Conservation (phyloP, 2,113 vertebrate species). For the Trematomus loennbergii region DNA sequence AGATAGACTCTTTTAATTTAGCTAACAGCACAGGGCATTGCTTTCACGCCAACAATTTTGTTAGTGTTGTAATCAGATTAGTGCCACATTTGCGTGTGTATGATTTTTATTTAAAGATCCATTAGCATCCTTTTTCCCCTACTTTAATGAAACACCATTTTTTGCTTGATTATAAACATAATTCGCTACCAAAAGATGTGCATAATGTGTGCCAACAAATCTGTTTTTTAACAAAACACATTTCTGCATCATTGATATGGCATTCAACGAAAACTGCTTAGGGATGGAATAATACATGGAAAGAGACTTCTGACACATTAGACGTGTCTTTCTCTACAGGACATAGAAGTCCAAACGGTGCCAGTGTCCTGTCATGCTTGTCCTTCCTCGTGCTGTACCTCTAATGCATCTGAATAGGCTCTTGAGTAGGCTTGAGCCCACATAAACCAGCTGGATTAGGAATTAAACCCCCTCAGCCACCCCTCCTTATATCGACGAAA, state of each 20-base stretch:
- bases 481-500: conserved; percentile 80
- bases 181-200: neutral
- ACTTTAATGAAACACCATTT: neutral
- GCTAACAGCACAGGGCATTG: neutral
- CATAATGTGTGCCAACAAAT: neutral
- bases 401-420: conserved; percentile 74
- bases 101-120: neutral
- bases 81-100: neutral
- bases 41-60: neutral
- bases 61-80: neutral
- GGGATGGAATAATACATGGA: conserved; percentile 23
- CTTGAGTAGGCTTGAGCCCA: conserved; percentile 71
- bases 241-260: neutral
- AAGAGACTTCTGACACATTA: neutral
- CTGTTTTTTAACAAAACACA: neutral
- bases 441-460: conserved; percentile 82
- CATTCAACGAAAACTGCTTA: conserved; percentile 19
- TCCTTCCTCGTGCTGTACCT: conserved; percentile 68
- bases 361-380: conserved; percentile 68
- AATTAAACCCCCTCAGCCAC: conserved; percentile 73
- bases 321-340: conserved; percentile 22
- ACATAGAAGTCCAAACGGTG: conserved; percentile 47
- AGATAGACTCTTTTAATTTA: neutral
- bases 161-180: neutral
- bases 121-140: neutral